Conservation (phyloP, 2,797 vertebrate species). For the Meriones psammophilus region DNA sequence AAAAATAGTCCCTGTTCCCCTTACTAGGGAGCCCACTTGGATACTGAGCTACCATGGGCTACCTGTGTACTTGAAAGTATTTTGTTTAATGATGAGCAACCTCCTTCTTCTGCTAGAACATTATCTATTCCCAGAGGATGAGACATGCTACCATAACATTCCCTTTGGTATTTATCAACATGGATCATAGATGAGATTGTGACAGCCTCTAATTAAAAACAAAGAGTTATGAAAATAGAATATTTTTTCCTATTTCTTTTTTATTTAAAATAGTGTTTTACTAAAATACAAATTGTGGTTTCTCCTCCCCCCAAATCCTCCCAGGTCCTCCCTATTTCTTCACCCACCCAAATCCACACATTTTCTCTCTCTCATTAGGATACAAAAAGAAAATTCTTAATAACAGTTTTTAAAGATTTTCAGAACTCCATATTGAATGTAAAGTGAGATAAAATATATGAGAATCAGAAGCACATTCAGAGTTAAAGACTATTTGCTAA, state of each 20-base stretch:
- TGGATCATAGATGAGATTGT: not conserved
- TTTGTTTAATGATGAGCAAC: not conserved
- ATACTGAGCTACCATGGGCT: too few species aligned
- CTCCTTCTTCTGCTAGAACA: not conserved
- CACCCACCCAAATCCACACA: not conserved
- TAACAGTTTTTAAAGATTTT: not conserved
- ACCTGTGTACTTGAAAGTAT: not conserved
- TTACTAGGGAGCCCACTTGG: too few species aligned
- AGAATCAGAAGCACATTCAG: not conserved
- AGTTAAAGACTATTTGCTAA: not conserved
- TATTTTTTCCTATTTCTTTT: not conserved
- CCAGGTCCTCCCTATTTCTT: not conserved
- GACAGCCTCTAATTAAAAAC: slow-evolving; percentile 29
- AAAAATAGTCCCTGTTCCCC: too few species aligned
- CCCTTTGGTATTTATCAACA: not conserved
- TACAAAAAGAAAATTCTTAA: slow-evolving; percentile 7
- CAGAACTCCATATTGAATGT: not conserved
- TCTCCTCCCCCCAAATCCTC: not conserved
- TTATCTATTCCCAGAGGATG: not conserved
- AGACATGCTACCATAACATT: not conserved
- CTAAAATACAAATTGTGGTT: not conserved
- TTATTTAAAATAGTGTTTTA: not conserved
- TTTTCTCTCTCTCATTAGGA: not conserved
- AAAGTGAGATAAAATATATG: not conserved
- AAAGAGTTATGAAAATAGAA: slow-evolving; percentile 18